Percentiles rank a stretch among this genome's conserved stretches.
These are phyloP conservation scores for Lateolabrax maculatus DNA, from an alignment of 2,797 vertebrate species.

Conservation along the genomic window DNA sequence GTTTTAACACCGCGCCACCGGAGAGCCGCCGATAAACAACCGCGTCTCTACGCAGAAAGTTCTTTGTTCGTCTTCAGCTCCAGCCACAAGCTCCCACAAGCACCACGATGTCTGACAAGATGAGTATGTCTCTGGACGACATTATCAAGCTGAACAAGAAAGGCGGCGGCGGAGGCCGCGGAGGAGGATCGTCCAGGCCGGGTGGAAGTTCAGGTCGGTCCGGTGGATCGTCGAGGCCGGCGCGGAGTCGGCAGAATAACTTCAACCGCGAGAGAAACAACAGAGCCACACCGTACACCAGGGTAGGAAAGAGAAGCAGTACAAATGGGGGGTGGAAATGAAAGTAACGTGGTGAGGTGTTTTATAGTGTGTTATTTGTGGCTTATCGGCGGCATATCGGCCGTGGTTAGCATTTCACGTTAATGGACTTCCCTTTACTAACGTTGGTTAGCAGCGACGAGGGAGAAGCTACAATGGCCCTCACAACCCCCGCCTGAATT, in stretches of 20 bases:
- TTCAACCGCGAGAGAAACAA: constrained; percentile 83
- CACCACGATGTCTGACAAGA: constrained; percentile 89
- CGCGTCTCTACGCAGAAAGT: neutral
- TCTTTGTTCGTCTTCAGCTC: constrained; percentile 43
- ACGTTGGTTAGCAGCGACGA: neutral
- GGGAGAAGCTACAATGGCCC: neutral
- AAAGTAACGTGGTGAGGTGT: neutral
- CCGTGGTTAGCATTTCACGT: neutral
- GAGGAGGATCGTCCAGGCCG: constrained; percentile 75
- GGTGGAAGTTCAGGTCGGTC: constrained; percentile 84
- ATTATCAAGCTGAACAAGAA: constrained; percentile 93
- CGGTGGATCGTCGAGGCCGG: constrained; percentile 81
- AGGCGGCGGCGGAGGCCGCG: constrained; percentile 84
- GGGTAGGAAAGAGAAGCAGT: constrained; percentile 81
- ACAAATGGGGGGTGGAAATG: neutral
- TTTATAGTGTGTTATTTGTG: neutral
- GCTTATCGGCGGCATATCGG: neutral
- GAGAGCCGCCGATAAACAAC: constrained; percentile 27
- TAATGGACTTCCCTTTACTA: neutral
- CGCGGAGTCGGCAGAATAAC: constrained; percentile 75
- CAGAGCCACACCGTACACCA: constrained; percentile 90
- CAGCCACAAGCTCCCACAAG: rapidly evolving
- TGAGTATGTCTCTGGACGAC: constrained; percentile 95
- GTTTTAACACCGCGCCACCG: constrained; percentile 59
- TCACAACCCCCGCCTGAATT: neutral